Conservation (phyloP, 2,888 invertebrate species). For the Cheilosia urbana region DNA sequence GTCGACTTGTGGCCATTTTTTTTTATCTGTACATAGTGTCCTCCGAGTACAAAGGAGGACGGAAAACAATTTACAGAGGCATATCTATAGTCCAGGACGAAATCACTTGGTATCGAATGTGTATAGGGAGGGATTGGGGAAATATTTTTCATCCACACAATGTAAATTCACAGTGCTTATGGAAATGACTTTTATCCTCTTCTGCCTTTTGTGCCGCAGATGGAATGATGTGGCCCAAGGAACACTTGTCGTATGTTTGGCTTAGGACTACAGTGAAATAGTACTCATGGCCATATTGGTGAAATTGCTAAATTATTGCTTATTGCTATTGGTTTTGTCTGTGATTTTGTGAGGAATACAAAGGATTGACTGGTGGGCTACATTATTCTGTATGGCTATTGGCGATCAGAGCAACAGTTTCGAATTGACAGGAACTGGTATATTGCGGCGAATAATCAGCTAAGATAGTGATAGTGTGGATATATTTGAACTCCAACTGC, state of each 20-base stretch:
- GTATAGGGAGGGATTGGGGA: constrained; percentile 19
- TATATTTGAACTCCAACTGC: too few species aligned
- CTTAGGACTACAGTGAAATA: constrained; percentile 21
- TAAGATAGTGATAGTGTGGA: too few species aligned
- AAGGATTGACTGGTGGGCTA: too few species aligned
- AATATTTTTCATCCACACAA: constrained; percentile 22
- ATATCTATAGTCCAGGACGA: constrained; percentile 30
- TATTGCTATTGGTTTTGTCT: constrained; percentile 1
- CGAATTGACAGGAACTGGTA: too few species aligned
- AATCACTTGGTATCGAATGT: constrained; percentile 32
- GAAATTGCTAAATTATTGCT: constrained; percentile 28
- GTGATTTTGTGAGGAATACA: background rate
- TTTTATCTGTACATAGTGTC: background rate
- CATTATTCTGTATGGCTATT: too few species aligned
- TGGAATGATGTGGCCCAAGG: constrained; percentile 4
- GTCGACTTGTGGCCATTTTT: constrained; percentile 2
- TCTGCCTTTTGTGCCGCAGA: background rate
- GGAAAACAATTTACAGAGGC: background rate
- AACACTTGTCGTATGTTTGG: constrained; percentile 41
- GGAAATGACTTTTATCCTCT: constrained; percentile 13
- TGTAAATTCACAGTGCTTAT: constrained; percentile 37
- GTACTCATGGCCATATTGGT: constrained; percentile 13
- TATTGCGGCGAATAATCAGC: too few species aligned
- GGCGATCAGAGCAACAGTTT: too few species aligned
- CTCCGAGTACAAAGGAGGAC: constrained; percentile 3